These are phyloP conservation scores for Tipula confusa DNA, from an alignment of 2,888 invertebrate species.

Conservation along the genomic window DNA sequence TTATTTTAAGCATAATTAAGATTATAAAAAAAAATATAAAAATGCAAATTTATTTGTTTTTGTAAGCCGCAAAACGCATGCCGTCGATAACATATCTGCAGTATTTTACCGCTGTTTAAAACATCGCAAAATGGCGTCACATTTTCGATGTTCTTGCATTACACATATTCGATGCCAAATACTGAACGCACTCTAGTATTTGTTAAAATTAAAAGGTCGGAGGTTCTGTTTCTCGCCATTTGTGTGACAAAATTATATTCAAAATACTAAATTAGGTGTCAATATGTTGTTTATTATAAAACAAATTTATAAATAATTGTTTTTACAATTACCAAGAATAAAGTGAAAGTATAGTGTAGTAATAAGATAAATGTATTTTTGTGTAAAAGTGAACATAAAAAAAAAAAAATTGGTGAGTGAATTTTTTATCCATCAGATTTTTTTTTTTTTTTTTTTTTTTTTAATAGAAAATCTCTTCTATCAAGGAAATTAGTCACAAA, in stretches of 20 bases:
- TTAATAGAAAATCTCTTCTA: background rate
- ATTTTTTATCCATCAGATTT: constrained; percentile 7
- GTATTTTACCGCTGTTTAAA: background rate
- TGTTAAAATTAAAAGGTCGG: background rate
- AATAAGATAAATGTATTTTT: background rate
- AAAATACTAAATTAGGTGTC: background rate
- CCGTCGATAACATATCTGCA: background rate
- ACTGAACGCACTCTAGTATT: background rate
- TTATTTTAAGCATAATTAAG: background rate
- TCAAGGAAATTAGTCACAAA: constrained; percentile 29
- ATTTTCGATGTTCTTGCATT: background rate
- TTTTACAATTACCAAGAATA: background rate
- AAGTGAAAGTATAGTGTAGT: constrained; percentile 1
- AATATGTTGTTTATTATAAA: constrained; percentile 13
- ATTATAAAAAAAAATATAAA: background rate
- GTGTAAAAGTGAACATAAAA: background rate
- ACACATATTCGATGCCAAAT: background rate
- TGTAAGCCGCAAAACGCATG: background rate
- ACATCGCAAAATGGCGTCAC: background rate
- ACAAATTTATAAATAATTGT: background rate
- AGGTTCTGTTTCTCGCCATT: constrained; percentile 26
- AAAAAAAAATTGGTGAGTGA: constrained; percentile 26
- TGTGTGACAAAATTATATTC: background rate
- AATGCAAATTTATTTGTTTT: background rate
- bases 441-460: constrained; percentile 25